Base-by-base conservation (phyloP, 2,888 invertebrate genomes). In the Caenorhabditis sp. region DNA sequence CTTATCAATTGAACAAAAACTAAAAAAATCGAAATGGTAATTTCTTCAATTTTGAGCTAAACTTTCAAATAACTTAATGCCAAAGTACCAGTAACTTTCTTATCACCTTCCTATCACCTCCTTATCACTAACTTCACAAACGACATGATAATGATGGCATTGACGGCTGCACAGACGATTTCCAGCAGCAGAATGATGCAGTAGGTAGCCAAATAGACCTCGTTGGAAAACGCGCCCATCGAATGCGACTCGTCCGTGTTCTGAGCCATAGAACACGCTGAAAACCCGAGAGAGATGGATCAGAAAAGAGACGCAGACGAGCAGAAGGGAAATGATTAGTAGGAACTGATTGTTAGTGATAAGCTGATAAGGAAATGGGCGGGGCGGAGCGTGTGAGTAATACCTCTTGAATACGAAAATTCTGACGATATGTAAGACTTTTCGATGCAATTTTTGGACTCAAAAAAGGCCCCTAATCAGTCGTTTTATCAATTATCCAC, bases 141-240 rank as follows among this genome's bases (percentile, higher is more conserved):
- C n/a, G 68, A 44, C 15, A n/a, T 47, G 18, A 80, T 61, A 18
- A 80, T 71, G 3, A 80, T 3, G 4, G 68, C 79, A 40, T 80
- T 80, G 20, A 72, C 26, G 0, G 24, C 32, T 9, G 61, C 47
- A 15, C 79, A 71, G 24, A 22, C 60, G 0, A 80, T 15, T 51
- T 80, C 58, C 18, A 80, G 13, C 24, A 70, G 22, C 8, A 79
- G 44, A 35, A 79, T 71, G 1, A 79, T 56, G 18, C 50, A 60
- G n/a, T 79, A 79, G 20, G 65, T 65, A 2, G 70, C 78, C 6
- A 79, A 58, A 24, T 79, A 70, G 60, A 79, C 70, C 28, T 79
- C 65, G 61, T 79, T 79, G 13, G 78, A 65, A 28, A 79, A 65
- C 35, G 50, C 37, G 11, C 56, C 58, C 74, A 74, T 74, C 20